phyloP scores from a whole-genome alignment of 1,140 invertebrate species.

The Chironomus striatipennis region DNA sequence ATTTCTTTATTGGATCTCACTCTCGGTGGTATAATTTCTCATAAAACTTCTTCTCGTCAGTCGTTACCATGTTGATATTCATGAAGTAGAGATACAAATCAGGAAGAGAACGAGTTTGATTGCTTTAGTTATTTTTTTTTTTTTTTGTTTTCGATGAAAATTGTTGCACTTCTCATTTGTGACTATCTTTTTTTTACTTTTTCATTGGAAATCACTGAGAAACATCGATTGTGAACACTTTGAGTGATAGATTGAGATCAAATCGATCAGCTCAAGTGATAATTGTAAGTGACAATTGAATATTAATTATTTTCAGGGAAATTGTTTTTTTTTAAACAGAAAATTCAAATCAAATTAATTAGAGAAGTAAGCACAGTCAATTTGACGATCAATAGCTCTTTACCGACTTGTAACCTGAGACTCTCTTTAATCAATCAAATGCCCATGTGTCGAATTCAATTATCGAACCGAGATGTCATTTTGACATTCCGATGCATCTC shows the following conservation, averaged over 20 bases:
- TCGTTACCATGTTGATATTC: too few species aligned
- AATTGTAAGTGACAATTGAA: constrained; percentile 5
- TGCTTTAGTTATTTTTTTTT: not conserved
- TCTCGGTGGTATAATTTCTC: too few species aligned
- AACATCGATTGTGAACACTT: not conserved
- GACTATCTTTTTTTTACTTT: not conserved
- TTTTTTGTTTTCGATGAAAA: too few species aligned
- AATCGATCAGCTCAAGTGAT: not conserved
- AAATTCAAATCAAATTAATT: not conserved
- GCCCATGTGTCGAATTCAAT: not conserved
- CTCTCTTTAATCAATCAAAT: not conserved
- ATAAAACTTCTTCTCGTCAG: too few species aligned
- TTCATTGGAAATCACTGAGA: not conserved
- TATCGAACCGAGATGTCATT: not conserved
- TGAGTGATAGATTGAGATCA: constrained; percentile 17
- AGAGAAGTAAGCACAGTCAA: too few species aligned
- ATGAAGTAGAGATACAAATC: too few species aligned
- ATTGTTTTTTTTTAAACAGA: too few species aligned
- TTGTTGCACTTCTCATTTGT: not conserved
- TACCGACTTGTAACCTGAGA: not conserved
- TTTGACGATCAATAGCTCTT: not conserved
- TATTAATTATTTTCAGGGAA: not conserved
- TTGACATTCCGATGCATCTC: not conserved
- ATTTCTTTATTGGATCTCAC: too few species aligned
- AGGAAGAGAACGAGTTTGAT: not conserved